Percentiles rank a stretch among this genome's conserved stretches.
Conservation (phyloP, 2,888 invertebrate genomes). For the Cosmia pyralina region DNA sequence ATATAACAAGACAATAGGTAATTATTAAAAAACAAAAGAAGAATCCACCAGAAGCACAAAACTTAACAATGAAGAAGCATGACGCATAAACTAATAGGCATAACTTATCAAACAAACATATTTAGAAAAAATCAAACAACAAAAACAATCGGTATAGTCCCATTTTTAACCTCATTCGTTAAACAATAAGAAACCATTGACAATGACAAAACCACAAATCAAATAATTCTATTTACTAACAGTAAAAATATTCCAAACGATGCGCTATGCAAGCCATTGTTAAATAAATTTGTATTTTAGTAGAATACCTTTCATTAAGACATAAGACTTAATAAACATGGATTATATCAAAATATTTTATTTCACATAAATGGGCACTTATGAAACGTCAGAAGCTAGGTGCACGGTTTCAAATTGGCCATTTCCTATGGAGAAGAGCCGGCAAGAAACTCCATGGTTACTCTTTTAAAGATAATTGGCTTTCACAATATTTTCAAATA, state of each 20-base stretch:
- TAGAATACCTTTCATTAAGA: too few relatives aligned
- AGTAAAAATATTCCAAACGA: neutral
- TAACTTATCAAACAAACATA: neutral
- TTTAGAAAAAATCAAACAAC: neutral
- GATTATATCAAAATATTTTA: too few relatives aligned
- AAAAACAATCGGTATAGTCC: neutral
- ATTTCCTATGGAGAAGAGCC: too few relatives aligned
- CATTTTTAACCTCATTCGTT: neutral
- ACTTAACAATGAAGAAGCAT: neutral
- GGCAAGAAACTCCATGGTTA: too few relatives aligned
- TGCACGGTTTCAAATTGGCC: too few relatives aligned
- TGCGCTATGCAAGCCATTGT: neutral
- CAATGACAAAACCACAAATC: constrained; percentile 17
- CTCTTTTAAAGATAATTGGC: too few relatives aligned
- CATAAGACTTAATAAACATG: too few relatives aligned
- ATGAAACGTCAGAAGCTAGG: too few relatives aligned
- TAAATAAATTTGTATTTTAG: neutral
- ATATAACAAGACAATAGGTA: neutral
- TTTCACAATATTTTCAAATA: too few relatives aligned
- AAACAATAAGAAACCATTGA: neutral
- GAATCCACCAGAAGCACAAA: neutral
- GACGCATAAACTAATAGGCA: neutral
- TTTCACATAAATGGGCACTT: too few relatives aligned
- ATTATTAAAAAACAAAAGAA: neutral
- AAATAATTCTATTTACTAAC: neutral